Evolutionary conservation across 2,888 invertebrate species (phyloP).

Genomic region (Heteromyza rotundicornis): DNA sequence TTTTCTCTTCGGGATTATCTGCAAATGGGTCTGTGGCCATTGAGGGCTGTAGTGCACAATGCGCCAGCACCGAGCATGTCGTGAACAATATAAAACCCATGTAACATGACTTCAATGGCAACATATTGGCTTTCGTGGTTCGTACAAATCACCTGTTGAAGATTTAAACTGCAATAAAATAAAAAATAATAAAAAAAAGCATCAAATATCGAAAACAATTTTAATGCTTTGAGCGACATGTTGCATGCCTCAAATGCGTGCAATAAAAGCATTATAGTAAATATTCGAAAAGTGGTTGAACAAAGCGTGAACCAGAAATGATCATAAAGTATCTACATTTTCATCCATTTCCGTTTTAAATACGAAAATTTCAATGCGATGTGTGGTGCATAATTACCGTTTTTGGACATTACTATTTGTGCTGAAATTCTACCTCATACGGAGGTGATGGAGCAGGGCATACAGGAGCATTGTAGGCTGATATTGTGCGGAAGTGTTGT

Average conservation of each 20-base stretch:
- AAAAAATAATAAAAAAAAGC: conserved; percentile 7
- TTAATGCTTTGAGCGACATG: no score
- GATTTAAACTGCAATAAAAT: conserved; percentile 23
- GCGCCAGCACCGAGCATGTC: conserved; percentile 38
- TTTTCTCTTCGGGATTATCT: conserved; percentile 40
- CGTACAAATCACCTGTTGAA: conserved; percentile 6
- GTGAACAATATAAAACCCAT: conserved; percentile 44
- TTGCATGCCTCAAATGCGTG: neutral
- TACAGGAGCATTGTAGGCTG: no score
- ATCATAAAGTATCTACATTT: no score
- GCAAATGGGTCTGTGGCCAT: conserved; percentile 37
- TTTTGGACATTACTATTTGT: no score
- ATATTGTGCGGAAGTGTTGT: neutral
- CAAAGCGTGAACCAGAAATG: no score
- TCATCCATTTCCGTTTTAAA: no score
- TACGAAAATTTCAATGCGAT: no score
- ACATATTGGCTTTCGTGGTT: conserved; percentile 24
- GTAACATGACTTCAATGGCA: conserved; percentile 34
- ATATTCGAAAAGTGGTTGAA: no score
- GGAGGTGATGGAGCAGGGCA: no score
- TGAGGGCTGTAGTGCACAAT: conserved; percentile 37
- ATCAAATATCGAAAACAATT: neutral
- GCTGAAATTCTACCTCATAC: no score
- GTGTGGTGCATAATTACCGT: no score
- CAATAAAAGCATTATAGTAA: no score